Percentiles rank a stretch among this genome's conserved stretches.
phyloP scores from a whole-genome alignment of 2,797 vertebrate species.

The Fistularia tabacaria region DNA sequence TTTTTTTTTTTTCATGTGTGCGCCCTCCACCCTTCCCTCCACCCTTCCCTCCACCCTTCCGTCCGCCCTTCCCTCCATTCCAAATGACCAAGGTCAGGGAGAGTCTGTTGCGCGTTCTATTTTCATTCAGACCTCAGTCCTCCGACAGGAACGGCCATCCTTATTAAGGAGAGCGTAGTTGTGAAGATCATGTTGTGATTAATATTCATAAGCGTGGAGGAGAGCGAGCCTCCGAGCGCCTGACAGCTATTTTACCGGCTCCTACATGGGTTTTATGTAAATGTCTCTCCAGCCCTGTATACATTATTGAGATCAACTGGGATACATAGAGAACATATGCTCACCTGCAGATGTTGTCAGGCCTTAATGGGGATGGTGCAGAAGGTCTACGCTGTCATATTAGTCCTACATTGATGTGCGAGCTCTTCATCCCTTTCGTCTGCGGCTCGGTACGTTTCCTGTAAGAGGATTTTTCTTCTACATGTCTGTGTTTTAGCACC shows the following conservation, averaged over 20 bases:
- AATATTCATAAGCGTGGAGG: constrained; percentile 58
- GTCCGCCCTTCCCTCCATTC: constrained; percentile 23
- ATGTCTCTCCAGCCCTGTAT: constrained; percentile 47
- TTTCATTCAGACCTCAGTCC: constrained; percentile 37
- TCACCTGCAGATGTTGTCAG: constrained; percentile 43
- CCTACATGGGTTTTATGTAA: constrained; percentile 58
- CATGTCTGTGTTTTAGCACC: not conserved
- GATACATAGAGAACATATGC: constrained; percentile 46
- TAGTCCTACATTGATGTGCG: constrained; percentile 28
- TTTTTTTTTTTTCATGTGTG: constrained; percentile 11
- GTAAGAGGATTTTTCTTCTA: not conserved
- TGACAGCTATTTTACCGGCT: constrained; percentile 51
- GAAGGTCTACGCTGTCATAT: constrained; percentile 41
- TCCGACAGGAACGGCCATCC: constrained; percentile 25
- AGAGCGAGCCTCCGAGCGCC: constrained; percentile 27
- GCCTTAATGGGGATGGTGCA: constrained; percentile 34
- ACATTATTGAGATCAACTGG: constrained; percentile 57
- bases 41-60: constrained; percentile 20
- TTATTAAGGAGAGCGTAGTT: constrained; percentile 33
- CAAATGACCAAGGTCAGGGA: constrained; percentile 50
- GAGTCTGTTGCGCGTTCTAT: constrained; percentile 32
- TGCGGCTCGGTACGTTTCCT: constrained; percentile 11
- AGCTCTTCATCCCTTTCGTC: constrained; percentile 18
- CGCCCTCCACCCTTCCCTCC: constrained; percentile 21
- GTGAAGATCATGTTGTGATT: constrained; percentile 48